Evolutionary conservation across 2,888 invertebrate species (phyloP).

Genomic region (Diarsia dahlii): DNA sequence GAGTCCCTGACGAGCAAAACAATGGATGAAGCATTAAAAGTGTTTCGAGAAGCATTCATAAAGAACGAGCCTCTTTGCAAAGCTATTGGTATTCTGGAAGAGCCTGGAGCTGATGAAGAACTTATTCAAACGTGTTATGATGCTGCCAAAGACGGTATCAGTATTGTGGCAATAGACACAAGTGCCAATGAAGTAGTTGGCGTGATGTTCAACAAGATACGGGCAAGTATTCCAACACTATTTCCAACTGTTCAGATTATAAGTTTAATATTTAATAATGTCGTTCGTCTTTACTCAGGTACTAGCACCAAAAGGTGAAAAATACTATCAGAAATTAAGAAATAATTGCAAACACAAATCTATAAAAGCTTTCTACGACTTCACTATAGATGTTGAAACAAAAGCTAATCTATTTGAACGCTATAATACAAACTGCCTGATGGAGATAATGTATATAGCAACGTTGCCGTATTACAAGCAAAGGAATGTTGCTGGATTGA

Average conservation of each 20-base stretch:
- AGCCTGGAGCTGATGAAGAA: slow-evolving; percentile 38
- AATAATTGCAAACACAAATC: slow-evolving; percentile 15
- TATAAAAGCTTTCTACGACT: slow-evolving; percentile 15
- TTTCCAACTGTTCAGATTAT: neutral
- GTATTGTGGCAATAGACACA: slow-evolving; percentile 25
- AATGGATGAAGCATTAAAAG: slow-evolving; percentile 26
- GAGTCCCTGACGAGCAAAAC: slow-evolving; percentile 23
- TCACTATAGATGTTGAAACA: slow-evolving; percentile 19
- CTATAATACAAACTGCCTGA: slow-evolving; percentile 21
- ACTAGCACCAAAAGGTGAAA: slow-evolving; percentile 14
- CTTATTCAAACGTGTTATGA: slow-evolving; percentile 15
- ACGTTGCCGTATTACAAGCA: slow-evolving; percentile 14
- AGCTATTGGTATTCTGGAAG: slow-evolving; percentile 26
- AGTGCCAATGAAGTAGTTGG: slow-evolving; percentile 31
- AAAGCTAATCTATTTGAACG: slow-evolving; percentile 12
- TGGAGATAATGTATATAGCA: slow-evolving; percentile 14
- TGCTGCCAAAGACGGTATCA: slow-evolving; percentile 29
- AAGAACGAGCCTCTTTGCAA: slow-evolving; percentile 21
- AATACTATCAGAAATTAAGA: slow-evolving; percentile 14
- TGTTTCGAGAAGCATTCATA: slow-evolving; percentile 32
- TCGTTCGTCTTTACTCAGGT: neutral
- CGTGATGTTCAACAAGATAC: slow-evolving; percentile 32
- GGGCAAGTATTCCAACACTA: slow-evolving; percentile 2
- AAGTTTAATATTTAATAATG: neutral
- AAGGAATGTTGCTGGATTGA: slow-evolving; percentile 11